A percentile compares a stretch with the other conserved stretches of the same genome.
These are phyloP conservation scores for Oscheius onirici DNA, from an alignment of 2,888 invertebrate species.

Conservation along the genomic window DNA sequence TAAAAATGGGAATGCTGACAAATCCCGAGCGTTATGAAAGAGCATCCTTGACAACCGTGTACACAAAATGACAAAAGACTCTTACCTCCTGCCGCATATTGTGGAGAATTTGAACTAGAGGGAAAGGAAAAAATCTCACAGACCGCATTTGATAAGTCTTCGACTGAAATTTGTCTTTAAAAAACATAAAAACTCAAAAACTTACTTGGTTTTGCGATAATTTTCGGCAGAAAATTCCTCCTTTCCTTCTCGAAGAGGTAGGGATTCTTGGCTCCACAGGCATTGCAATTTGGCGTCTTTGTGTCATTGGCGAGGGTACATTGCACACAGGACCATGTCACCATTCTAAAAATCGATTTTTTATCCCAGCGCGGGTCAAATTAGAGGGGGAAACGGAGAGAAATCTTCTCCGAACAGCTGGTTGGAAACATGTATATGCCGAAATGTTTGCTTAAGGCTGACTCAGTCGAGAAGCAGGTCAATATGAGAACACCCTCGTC, in stretches of 20 bases:
- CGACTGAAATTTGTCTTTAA: slow-evolving; percentile 28
- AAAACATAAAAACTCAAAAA: background rate
- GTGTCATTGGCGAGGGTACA: slow-evolving; percentile 47
- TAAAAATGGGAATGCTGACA: background rate
- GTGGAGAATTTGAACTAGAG: background rate
- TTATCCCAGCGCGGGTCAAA: background rate
- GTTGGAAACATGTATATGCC: background rate
- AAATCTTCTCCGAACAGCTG: background rate
- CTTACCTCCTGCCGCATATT: background rate
- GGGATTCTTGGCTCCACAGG: slow-evolving; percentile 48
- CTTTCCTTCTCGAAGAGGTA: slow-evolving; percentile 18
- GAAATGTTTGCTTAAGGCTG: slow-evolving; percentile 14
- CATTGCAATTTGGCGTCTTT: slow-evolving; percentile 33
- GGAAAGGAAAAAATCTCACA: slow-evolving; percentile 33
- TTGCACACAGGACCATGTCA: slow-evolving; percentile 46
- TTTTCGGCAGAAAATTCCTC: slow-evolving; percentile 35
- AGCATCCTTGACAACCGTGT: slow-evolving; percentile 6
- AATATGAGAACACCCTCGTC: slow-evolving; percentile 4
- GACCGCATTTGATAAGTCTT: slow-evolving; percentile 39
- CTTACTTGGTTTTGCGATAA: slow-evolving; percentile 41
- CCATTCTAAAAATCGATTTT: slow-evolving; percentile 28
- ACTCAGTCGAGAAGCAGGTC: slow-evolving; percentile 23
- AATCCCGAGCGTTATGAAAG: background rate
- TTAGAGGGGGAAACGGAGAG: background rate
- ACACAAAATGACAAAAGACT: slow-evolving; percentile 9